Percentiles rank a stretch among this genome's conserved stretches.
Evolutionary conservation across 2,113 vertebrate genomes (phyloP).

Genomic region (Apteryx owenii): DNA sequence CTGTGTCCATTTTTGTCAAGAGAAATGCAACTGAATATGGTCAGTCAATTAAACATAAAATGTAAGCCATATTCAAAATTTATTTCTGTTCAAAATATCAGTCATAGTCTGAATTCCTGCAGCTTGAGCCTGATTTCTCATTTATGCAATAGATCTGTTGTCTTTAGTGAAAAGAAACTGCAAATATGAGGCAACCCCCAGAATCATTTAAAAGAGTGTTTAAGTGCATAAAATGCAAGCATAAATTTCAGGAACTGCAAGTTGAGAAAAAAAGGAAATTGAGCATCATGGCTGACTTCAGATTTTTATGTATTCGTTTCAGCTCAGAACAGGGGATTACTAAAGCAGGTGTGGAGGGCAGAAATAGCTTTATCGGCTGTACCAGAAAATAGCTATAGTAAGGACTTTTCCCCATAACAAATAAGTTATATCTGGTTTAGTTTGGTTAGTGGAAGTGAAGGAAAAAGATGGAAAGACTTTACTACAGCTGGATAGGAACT

Average conservation of each 20-base stretch:
- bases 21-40: not conserved
- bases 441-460: too few species aligned
- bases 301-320: not conserved
- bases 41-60: not conserved
- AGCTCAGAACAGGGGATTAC: not conserved
- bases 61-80: too few species aligned
- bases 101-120: not conserved
- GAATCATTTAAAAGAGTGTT: not conserved
- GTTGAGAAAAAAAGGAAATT: not conserved
- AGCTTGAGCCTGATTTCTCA: not conserved
- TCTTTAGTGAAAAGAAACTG: not conserved
- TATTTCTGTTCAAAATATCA: too few species aligned
- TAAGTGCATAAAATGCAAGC: fast-evolving
- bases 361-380: fast-evolving
- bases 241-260: not conserved
- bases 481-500: not conserved
- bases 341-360: not conserved
- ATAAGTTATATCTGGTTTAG: not conserved
- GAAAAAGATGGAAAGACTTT: not conserved
- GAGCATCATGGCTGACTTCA: fast-evolving
- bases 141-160: not conserved
- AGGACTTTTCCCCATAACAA: not conserved
- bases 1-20: not conserved
- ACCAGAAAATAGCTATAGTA: not conserved
- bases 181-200: not conserved